Percentiles rank a stretch among this genome's conserved stretches.
phyloP scores from a whole-genome alignment of 1,140 invertebrate species.

The Wiebesia pumilae region DNA sequence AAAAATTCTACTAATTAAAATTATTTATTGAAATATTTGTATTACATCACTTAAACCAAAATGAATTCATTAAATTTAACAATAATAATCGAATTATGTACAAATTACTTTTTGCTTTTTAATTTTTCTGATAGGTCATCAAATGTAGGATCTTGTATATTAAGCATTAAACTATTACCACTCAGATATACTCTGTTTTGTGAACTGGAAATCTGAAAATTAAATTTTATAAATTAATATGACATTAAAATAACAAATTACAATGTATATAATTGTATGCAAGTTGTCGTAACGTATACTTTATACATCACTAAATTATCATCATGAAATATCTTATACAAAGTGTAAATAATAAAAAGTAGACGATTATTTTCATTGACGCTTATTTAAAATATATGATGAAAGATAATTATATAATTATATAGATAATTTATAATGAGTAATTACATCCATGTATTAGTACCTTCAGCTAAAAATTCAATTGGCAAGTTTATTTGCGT shows the following conservation, averaged over 20 bases:
- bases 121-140: conserved; percentile 90
- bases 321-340: no score
- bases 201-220: conserved; percentile 89
- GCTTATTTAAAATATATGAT: no score
- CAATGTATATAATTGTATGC: neutral
- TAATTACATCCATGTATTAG: no score
- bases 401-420: no score
- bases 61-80: neutral
- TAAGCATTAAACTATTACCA: conserved; percentile 96
- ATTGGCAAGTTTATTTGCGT: no score
- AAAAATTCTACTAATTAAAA: neutral
- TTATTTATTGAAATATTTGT: neutral
- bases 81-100: neutral
- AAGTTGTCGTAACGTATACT: no score
- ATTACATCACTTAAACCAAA: neutral
- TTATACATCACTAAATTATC: no score
- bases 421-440: no score
- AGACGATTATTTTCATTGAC: no score
- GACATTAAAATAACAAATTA: no score
- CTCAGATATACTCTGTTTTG: conserved; percentile 97
- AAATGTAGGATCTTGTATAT: conserved; percentile 95
- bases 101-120: conserved; percentile 83
- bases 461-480: no score
- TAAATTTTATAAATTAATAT: neutral
- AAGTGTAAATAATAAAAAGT: no score